Percentiles rank a stretch among this genome's conserved stretches.
These are phyloP conservation scores for Brenthis hecate DNA, from an alignment of 2,888 invertebrate genomes.

Conservation along the genomic window DNA sequence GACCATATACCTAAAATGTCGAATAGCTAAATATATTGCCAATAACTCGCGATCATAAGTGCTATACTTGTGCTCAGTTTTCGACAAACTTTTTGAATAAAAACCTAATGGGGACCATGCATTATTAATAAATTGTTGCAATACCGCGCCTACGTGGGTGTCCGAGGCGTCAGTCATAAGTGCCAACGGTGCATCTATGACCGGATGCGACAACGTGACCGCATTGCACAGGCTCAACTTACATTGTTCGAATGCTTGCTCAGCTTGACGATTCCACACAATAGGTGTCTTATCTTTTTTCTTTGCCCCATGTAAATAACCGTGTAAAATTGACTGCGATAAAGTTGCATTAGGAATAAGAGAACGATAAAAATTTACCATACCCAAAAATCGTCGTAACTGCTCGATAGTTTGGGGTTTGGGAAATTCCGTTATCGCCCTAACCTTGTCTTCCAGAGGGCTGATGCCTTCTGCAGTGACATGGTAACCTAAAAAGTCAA, in stretches of 20 bases:
- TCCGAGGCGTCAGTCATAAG: slow-evolving; percentile 30
- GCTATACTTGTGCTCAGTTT: slow-evolving; percentile 32
- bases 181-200: slow-evolving; percentile 10
- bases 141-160: slow-evolving; percentile 26
- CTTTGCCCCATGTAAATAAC: slow-evolving; percentile 31
- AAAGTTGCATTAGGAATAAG: slow-evolving; percentile 16
- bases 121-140: slow-evolving; percentile 42
- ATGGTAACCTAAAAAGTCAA: slow-evolving; percentile 38
- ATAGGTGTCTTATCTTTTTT: slow-evolving; percentile 41
- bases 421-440: slow-evolving; percentile 3
- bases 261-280: slow-evolving; percentile 37
- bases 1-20: slow-evolving; percentile 11
- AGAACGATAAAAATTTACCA: slow-evolving; percentile 33
- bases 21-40: slow-evolving; percentile 22
- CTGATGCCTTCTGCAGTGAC: slow-evolving; percentile 27
- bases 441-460: slow-evolving; percentile 3
- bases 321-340: neutral
- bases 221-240: slow-evolving; percentile 30
- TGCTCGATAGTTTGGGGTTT: slow-evolving; percentile 22
- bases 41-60: slow-evolving; percentile 16
- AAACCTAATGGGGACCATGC: slow-evolving; percentile 47
- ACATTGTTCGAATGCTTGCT: slow-evolving; percentile 41
- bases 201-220: slow-evolving; percentile 17
- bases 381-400: slow-evolving; percentile 31
- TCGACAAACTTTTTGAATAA: slow-evolving; percentile 49